These are phyloP conservation scores for Stomorhina lunata DNA, from an alignment of 2,888 invertebrate genomes.

Conservation along the genomic window DNA sequence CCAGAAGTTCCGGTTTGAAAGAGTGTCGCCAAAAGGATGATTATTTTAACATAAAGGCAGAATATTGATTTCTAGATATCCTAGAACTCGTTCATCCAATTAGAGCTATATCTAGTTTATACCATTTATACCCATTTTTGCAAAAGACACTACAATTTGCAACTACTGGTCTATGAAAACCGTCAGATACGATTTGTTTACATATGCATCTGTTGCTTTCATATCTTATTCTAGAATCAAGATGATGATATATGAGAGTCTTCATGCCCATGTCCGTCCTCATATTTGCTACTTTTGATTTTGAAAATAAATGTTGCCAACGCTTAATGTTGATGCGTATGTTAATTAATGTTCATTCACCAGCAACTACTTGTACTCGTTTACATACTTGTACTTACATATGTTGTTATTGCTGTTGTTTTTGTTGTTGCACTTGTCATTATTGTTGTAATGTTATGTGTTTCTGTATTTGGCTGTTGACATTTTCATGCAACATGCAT, in stretches of 20 bases:
- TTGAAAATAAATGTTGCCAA: constrained; percentile 44
- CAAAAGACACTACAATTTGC: no score
- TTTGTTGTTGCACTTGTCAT: constrained; percentile 46
- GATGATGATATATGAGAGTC: constrained; percentile 45
- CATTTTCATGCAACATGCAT: constrained; percentile 62
- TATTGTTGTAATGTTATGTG: constrained; percentile 46
- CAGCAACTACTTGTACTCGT: constrained; percentile 25
- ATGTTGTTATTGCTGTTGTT: background rate
- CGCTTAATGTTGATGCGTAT: constrained; percentile 53
- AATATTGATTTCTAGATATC: no score
- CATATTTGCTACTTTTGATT: constrained; percentile 50
- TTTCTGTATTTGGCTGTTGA: constrained; percentile 52
- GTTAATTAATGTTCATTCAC: constrained; percentile 63
- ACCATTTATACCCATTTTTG: no score
- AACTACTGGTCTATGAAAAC: no score
- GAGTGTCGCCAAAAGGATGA: constrained; percentile 4
- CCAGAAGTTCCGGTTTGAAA: background rate
- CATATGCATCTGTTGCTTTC: constrained; percentile 22
- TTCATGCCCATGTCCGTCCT: constrained; percentile 5
- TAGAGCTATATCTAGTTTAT: no score
- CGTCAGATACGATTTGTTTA: background rate
- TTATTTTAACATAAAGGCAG: no score
- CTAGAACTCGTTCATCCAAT: no score
- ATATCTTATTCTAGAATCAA: constrained; percentile 31
- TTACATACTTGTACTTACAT: background rate